Percentiles rank a stretch among this genome's conserved stretches.
These are phyloP conservation scores for Agrilus mali DNA, from an alignment of 2,888 invertebrate species.

Conservation along the genomic window DNA sequence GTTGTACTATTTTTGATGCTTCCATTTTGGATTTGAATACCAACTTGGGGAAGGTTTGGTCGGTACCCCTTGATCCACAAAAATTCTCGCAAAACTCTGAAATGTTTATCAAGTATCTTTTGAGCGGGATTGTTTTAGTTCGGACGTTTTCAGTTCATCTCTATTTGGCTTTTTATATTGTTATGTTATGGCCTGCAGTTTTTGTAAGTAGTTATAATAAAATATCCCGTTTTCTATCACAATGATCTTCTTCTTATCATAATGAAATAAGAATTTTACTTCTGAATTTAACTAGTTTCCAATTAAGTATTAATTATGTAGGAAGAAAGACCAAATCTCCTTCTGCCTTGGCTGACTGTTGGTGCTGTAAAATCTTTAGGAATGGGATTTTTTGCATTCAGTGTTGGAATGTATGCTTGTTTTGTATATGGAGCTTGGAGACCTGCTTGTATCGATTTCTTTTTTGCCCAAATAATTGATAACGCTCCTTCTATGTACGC, in stretches of 20 bases:
- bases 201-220: slow-evolving; percentile 30
- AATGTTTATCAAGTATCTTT: slow-evolving; percentile 37
- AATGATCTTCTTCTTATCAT: no score
- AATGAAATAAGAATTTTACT: neutral
- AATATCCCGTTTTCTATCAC: neutral
- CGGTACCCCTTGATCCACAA: slow-evolving; percentile 36
- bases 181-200: slow-evolving; percentile 43
- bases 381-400: slow-evolving; percentile 36
- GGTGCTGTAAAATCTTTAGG: slow-evolving; percentile 37
- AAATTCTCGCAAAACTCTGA: slow-evolving; percentile 33
- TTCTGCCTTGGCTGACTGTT: slow-evolving; percentile 41
- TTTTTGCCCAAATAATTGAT: slow-evolving; percentile 35
- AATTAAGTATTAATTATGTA: slow-evolving; percentile 15
- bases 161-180: slow-evolving; percentile 42
- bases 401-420: slow-evolving; percentile 38
- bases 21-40: slow-evolving; percentile 42
- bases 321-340: slow-evolving; percentile 40
- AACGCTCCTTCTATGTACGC: slow-evolving; percentile 39
- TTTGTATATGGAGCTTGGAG: slow-evolving; percentile 35
- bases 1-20: slow-evolving; percentile 40
- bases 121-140: slow-evolving; percentile 39
- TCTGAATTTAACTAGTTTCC: neutral
- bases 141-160: slow-evolving; percentile 44
- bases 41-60: slow-evolving; percentile 45
- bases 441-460: slow-evolving; percentile 38